Conservation (phyloP, 2,113 vertebrate species). For the Megaceryle maxima region DNA sequence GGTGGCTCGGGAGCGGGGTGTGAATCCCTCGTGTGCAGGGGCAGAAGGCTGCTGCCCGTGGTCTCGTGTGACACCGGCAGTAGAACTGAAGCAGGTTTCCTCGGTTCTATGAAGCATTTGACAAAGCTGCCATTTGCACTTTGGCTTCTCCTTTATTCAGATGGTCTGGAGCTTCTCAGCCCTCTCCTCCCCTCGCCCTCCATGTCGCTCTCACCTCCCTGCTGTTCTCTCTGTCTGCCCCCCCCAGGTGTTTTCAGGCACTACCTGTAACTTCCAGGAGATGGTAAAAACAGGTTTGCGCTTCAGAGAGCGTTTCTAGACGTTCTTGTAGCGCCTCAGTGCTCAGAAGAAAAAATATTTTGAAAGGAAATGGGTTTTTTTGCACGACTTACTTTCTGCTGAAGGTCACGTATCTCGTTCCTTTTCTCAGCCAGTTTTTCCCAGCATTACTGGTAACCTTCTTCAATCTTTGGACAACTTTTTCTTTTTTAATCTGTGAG, state of each 20-base stretch:
- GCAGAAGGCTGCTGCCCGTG: not conserved
- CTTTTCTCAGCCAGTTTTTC: not conserved
- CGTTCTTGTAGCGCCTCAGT: not conserved
- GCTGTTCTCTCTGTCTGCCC: not conserved
- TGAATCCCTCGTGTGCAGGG: not conserved
- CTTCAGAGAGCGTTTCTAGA: not conserved
- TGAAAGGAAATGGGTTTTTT: not conserved
- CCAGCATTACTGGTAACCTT: not conserved
- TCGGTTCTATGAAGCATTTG: rapidly evolving
- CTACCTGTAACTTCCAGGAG: too few species aligned
- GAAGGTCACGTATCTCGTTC: not conserved
- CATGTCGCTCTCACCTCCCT: not conserved
- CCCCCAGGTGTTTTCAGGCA: not conserved
- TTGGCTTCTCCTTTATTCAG: rapidly evolving
- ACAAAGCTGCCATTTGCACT: not conserved
- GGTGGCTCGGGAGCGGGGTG: not conserved
- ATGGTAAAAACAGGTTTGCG: rapidly evolving
- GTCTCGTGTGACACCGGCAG: not conserved
- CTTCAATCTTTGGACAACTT: not conserved
- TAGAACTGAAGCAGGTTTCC: not conserved
- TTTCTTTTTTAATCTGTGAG: not conserved
- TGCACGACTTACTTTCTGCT: not conserved
- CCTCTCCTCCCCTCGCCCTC: not conserved
- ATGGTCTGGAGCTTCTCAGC: not conserved
- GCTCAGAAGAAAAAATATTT: not conserved